These are phyloP conservation scores for Zeus faber DNA, from an alignment of 2,113 vertebrate species.

Conservation along the genomic window DNA sequence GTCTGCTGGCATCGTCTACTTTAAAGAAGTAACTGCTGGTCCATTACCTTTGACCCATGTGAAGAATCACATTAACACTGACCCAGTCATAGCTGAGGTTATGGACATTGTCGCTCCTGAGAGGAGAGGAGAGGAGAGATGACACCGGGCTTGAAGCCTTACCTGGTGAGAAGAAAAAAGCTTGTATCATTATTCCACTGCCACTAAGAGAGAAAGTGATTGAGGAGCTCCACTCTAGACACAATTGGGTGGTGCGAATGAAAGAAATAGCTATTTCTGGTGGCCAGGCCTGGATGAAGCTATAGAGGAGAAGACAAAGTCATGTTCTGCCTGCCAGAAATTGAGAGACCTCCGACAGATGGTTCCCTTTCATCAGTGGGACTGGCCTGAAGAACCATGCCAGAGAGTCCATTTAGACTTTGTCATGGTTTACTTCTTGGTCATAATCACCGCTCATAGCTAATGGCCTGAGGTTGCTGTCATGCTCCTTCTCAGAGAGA, in stretches of 20 bases:
- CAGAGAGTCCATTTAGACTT: too few relatives aligned
- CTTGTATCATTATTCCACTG: constrained; percentile 12
- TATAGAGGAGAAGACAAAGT: constrained; percentile 13
- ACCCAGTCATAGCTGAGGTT: constrained; percentile 10
- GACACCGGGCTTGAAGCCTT: constrained; percentile 8
- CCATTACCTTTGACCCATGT: constrained; percentile 2
- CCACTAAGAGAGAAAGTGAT: constrained; percentile 9
- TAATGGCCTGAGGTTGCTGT: constrained; percentile 1
- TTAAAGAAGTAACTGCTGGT: background rate
- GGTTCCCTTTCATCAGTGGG: too few relatives aligned
- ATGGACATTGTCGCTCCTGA: constrained; percentile 14
- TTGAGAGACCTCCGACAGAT: background rate
- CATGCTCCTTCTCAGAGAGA: background rate
- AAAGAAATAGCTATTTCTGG: constrained; percentile 22
- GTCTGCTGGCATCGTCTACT: background rate
- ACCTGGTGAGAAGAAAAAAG: constrained; percentile 9
- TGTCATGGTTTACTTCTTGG: too few relatives aligned
- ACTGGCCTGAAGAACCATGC: background rate
- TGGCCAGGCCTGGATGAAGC: constrained; percentile 20
- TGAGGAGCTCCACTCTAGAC: constrained; percentile 2
- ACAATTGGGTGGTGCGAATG: constrained; percentile 8
- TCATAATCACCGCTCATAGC: background rate
- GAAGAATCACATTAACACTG: background rate
- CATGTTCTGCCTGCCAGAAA: constrained; percentile 5
- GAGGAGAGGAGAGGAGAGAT: constrained; percentile 8